A percentile compares a stretch with the other conserved stretches of the same genome.
These are phyloP conservation scores for Zaprionus kolodkinae DNA, from an alignment of 1,140 invertebrate species.

Conservation along the genomic window DNA sequence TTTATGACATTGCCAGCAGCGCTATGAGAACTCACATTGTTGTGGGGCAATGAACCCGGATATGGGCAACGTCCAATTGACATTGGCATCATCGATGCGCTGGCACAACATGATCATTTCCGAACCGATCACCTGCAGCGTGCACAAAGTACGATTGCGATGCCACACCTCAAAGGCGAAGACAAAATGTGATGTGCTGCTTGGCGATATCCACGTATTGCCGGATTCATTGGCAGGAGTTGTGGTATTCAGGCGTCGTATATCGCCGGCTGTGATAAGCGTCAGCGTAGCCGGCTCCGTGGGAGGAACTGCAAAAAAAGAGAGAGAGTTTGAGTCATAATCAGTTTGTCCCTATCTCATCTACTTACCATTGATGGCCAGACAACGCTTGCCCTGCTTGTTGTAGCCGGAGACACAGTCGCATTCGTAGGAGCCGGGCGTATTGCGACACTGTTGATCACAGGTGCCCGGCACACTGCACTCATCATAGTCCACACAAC, in stretches of 20 bases:
- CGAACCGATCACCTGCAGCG: conserved; percentile 86
- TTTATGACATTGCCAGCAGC: neutral
- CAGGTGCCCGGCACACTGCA: conserved; percentile 90
- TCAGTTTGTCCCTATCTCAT: neutral
- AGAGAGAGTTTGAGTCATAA: neutral
- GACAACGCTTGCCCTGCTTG: conserved; percentile 85
- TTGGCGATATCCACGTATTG: conserved; percentile 19
- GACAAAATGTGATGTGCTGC: conserved; percentile 35
- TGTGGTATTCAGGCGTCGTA: conserved; percentile 61
- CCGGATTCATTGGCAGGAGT: conserved; percentile 31
- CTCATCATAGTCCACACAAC: conserved; percentile 90
- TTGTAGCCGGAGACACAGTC: conserved; percentile 91
- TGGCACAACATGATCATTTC: conserved; percentile 86
- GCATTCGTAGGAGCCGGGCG: conserved; percentile 89
- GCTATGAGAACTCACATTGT: conserved; percentile 71
- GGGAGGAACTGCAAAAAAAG: conserved; percentile 56
- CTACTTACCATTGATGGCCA: conserved; percentile 89
- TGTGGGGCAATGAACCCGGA: conserved; percentile 81
- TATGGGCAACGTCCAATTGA: conserved; percentile 86
- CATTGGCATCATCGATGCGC: conserved; percentile 86
- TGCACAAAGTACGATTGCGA: conserved; percentile 88
- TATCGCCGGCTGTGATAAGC: conserved; percentile 57
- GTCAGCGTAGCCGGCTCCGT: conserved; percentile 64
- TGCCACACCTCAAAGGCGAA: conserved; percentile 83
- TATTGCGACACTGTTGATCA: conserved; percentile 92